Conservation (phyloP, 1,140 invertebrate genomes). For the Atopsyche davidsoni region DNA sequence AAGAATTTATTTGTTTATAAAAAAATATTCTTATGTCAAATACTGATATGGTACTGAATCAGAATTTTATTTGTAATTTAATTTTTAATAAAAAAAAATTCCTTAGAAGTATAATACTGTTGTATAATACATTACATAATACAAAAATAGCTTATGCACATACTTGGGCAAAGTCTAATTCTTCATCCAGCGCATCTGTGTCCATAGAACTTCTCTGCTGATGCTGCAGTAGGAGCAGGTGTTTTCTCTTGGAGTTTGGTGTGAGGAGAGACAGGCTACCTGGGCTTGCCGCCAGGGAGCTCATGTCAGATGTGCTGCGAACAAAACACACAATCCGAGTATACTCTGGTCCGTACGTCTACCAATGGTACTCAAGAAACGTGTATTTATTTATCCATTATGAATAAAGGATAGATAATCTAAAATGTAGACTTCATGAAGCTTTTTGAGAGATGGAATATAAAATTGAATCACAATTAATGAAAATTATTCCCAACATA, state of each 20-base stretch:
- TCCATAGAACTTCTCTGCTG: conserved; percentile 79
- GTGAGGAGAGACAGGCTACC: conserved; percentile 58
- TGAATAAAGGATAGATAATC: too few relatives aligned
- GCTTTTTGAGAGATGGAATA: too few relatives aligned
- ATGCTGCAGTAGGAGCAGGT: conserved; percentile 68
- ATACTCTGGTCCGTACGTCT: too few relatives aligned
- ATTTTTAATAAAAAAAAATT: conserved; percentile 5
- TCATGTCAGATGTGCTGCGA: conserved; percentile 52
- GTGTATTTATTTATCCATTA: too few relatives aligned
- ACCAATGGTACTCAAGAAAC: too few relatives aligned
- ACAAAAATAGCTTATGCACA: conserved; percentile 8
- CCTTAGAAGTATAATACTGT: not conserved
- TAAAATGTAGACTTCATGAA: too few relatives aligned
- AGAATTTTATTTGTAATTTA: too few relatives aligned
- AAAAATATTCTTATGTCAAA: too few relatives aligned
- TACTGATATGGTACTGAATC: too few relatives aligned
- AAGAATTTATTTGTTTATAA: not conserved
- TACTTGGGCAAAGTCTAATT: conserved; percentile 52
- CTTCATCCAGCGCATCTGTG: conserved; percentile 72
- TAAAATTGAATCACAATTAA: too few relatives aligned
- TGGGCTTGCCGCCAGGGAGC: conserved; percentile 49
- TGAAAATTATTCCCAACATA: too few relatives aligned
- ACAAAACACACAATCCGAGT: too few relatives aligned
- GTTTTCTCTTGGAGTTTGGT: conserved; percentile 67
- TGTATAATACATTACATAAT: conserved; percentile 4